phyloP scores from a whole-genome alignment of 2,888 invertebrate species.

The Acanthosepion lycidas region DNA sequence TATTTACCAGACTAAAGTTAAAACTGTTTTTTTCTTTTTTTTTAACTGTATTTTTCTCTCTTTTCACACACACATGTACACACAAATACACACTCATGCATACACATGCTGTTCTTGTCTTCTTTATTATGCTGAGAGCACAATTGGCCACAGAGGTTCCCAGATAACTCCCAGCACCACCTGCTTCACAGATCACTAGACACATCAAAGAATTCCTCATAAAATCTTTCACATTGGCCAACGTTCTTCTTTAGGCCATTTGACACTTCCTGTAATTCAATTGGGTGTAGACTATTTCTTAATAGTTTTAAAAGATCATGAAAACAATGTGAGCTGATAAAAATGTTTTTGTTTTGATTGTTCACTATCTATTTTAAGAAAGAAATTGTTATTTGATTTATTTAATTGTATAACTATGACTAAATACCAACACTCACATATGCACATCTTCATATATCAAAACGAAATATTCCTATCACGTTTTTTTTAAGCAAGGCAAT shows the following conservation, averaged over 20 bases:
- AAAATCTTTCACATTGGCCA: neutral
- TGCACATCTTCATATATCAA: neutral
- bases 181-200: neutral
- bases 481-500: too few relatives aligned
- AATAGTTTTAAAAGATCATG: neutral
- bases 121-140: neutral
- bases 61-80: neutral
- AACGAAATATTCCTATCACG: too few relatives aligned
- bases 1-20: neutral
- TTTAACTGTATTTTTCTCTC: neutral
- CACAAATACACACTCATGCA: neutral
- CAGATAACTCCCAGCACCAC: neutral
- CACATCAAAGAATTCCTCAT: neutral
- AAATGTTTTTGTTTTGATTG: neutral
- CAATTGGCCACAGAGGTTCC: neutral
- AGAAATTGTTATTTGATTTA: neutral
- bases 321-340: neutral
- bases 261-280: neutral
- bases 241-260: neutral
- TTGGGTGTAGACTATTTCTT: neutral
- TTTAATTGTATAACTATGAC: neutral
- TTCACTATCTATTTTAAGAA: neutral
- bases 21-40: neutral
- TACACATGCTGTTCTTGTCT: neutral
- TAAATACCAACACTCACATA: neutral